A percentile compares a stretch with the other conserved stretches of the same genome.
phyloP scores from a whole-genome alignment of 2,888 invertebrate species.

The Lasius fuliginosus region DNA sequence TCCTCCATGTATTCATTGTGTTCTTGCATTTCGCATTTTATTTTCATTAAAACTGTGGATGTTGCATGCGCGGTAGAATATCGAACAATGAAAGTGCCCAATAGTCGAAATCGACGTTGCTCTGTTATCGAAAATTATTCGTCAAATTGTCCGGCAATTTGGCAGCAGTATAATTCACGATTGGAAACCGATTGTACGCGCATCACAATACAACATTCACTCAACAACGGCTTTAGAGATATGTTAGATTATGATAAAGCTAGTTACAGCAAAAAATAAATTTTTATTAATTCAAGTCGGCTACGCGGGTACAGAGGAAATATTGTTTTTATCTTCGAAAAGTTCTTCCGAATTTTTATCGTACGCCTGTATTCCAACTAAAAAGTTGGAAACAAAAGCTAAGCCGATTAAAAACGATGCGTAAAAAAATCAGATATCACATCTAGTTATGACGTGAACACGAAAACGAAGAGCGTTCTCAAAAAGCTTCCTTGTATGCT shows the following conservation, averaged over 20 bases:
- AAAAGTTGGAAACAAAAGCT: background rate
- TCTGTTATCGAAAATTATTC: constrained; percentile 7
- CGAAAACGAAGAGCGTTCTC: background rate
- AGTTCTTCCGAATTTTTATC: background rate
- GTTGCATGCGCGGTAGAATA: background rate
- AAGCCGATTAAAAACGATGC: background rate
- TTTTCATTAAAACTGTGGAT: constrained; percentile 38
- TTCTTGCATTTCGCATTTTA: constrained; percentile 31
- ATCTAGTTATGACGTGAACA: background rate
- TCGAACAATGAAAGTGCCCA: background rate
- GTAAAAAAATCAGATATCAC: background rate
- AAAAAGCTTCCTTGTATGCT: background rate
- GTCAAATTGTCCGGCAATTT: constrained; percentile 18
- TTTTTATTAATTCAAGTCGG: background rate
- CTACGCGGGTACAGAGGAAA: background rate
- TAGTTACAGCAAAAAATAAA: background rate
- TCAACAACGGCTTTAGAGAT: background rate
- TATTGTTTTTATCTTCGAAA: background rate
- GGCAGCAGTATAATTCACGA: background rate
- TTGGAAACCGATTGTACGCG: background rate
- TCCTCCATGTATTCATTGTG: background rate
- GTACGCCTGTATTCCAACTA: background rate
- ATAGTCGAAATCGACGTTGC: background rate
- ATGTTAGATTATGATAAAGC: background rate
- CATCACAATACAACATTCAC: background rate